Base-by-base conservation (phyloP, 2,888 invertebrate genomes). In the Orthonychiurus folsomi region DNA sequence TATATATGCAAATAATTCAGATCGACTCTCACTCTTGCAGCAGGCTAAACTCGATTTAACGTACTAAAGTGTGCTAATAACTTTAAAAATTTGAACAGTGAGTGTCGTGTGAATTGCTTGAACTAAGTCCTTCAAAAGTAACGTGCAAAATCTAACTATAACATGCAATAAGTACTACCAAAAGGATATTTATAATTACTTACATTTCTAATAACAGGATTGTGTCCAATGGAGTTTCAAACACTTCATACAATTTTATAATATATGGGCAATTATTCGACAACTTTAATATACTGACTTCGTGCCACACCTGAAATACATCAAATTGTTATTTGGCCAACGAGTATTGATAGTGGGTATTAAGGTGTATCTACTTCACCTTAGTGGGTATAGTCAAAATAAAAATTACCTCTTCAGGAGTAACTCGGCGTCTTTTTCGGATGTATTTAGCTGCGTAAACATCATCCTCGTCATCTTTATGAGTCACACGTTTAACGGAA, bases 371-470 rank as follows among this genome's bases (percentile, higher is more conserved):
- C 18, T 27, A 57, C 56, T 9, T 56, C 25, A 37, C 24, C 20
- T 50, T 18, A 18, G n/a, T 53, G 18, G 15, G 20, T 48, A 23
- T 26, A 64, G 25, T n/a, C n/a, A 20, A 21, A 25, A 12, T 48
- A 53, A 23, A 47, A n/a, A 15, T 37, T 59, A 72, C 72, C 66
- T 72, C 72, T 63, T 72, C 72, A 26, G 70, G 66, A 50, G 69
- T 67, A 2, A 91, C 87, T 73, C 92, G 87, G 77, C 93, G 86
- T 74, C 94, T 82, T 77, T 94, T 88, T 79, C 91, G 87, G 73
- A 93, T 87, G 79, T 92, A 93, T 81, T 96, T 96, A 69, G 95
- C 95, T n/a, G 95, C 96, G 80, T 89, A 94, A 76, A 89, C 88
- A 75, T 87, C 84, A 65, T 90, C 90, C 12, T 12, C 48, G 61